Base-by-base conservation (phyloP, 1,140 invertebrate species). In the Pseudoatta argentina region DNA sequence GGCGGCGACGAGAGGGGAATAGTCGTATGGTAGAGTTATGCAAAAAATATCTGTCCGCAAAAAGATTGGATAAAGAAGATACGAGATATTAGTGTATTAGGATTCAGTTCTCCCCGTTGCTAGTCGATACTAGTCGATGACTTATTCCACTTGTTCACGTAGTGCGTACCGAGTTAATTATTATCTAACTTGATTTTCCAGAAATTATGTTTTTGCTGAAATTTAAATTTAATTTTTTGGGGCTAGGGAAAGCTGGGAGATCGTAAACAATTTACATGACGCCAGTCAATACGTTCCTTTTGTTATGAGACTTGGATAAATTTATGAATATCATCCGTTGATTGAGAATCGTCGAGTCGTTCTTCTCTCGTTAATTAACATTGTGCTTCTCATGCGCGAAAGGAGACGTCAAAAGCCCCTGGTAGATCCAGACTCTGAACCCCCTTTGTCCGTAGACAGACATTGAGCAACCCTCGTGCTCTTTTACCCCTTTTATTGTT, bases 351-450 rank as follows among this genome's bases (percentile, higher is more conserved):
- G 86, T 88, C 91, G 81, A 90, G 63, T 55, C 63, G 44, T 51
- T 88, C 88, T 88, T 83, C 90, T 92, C 89, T 94, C 92, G 91
- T 94, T 94, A 94, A 94, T 94, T 94, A 94, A 93, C 92, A 91
- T 92, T 91, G 88, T 89, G 83, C 72, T 87, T 57, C 67, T 83
- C 75, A 86, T 53, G 48, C 79, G 79, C 86, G 67, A 89, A 94
- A 91, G 91, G 91, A 94, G 94, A 94, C 93, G 91, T 94, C 93
- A 94, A 93, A 91, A 89, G 86, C 86, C 67, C 81, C 81, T 79
- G 87, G 76, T 91, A 69, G 83, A 88, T 86, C 86, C 85, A 72
- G 66, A 89, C 89, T 83, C n/a, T 67, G 27, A 89, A 86, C 67
- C 86, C 88, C 44, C 66, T 90, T 90, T 86, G 82, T 90, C 57